Conservation (phyloP, 2,888 invertebrate genomes). For the Oligia latruncula region DNA sequence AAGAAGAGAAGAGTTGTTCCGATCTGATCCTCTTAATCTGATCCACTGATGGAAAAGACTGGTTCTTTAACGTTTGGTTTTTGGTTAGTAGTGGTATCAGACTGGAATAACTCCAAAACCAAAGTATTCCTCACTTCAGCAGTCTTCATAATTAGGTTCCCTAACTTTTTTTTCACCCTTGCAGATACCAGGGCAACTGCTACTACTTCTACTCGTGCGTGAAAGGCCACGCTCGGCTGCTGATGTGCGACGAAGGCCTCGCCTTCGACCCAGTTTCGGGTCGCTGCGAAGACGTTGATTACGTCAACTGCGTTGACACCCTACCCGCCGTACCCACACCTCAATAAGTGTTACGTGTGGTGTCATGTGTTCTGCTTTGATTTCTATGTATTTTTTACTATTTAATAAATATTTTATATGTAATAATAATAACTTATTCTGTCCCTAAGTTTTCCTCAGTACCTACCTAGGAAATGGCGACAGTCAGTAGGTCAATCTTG, state of each 20-base stretch:
- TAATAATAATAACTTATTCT: background rate
- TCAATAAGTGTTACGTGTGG: slow-evolving; percentile 1
- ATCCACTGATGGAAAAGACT: background rate
- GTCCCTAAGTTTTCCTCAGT: background rate
- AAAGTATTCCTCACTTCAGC: too few relatives aligned
- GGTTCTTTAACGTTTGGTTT: background rate
- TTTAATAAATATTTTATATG: slow-evolving; percentile 31
- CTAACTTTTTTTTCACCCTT: slow-evolving; percentile 24
- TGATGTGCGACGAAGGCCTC: slow-evolving; percentile 79
- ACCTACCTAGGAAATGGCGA: background rate
- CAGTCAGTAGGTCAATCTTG: background rate
- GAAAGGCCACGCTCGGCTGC: slow-evolving; percentile 73
- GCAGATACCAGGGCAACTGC: slow-evolving; percentile 77
- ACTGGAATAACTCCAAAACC: background rate
- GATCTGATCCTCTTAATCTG: background rate
- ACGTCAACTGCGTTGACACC: slow-evolving; percentile 52
- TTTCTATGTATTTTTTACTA: slow-evolving; percentile 11
- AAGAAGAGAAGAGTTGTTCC: too few relatives aligned
- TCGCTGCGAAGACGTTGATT: slow-evolving; percentile 72
- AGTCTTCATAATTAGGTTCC: background rate
- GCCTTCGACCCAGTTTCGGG: slow-evolving; percentile 75
- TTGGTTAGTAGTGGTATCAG: background rate
- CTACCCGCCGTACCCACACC: too few relatives aligned
- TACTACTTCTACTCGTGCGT: slow-evolving; percentile 80
- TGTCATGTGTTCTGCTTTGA: background rate